Base-by-base conservation (phyloP, 2,113 vertebrate species). In the Solea senegalensis region DNA sequence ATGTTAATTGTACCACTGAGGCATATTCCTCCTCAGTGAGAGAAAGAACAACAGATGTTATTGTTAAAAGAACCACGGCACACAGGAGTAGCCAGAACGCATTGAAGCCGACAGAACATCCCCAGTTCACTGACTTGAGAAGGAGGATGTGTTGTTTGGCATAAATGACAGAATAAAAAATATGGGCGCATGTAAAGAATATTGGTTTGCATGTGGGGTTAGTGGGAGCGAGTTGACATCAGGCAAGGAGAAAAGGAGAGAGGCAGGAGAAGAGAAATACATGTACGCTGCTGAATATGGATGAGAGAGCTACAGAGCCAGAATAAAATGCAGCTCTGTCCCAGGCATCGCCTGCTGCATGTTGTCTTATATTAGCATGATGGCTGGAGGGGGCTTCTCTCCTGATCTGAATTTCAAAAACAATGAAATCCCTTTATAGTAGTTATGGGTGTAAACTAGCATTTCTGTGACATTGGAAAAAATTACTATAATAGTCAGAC, bases 1-100 rank as follows among this genome's bases (percentile, higher is more conserved):
- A 64, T 76, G 69, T 64, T 80, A 84, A 80, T 73, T 69, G 65
- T 63, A 46, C 62, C 76, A 56, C 58, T 57, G 40, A 58, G 81
- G 68, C 34, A 63, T 49, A 67, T 75, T 57, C 61, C 56, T 13
- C 4, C 5, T 28, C 9, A 46, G 40, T 63, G 66, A 58, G 45
- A 65, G 61, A 46, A 67, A 72, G 55, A 56, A 63, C 69, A 65
- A 72, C 74, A 72, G 71, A 81, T 72, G 67, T 72, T 78, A 66
- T 21, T 21, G n/a, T n/a, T n/a, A n/a, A 85, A 55, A 63, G 54
- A 62, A 48, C 8, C 45, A 2, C 2, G 26, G 56, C 61, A 62
- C 46, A 39, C 8, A 46, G 64, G 52, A 74, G 55, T 60, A 71
- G 51, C 40, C 54, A 27, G 43, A 44, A 69, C 9, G 12, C 54